phyloP scores from a whole-genome alignment of 2,888 invertebrate genomes.

The Eueremaeus valkanovi region DNA sequence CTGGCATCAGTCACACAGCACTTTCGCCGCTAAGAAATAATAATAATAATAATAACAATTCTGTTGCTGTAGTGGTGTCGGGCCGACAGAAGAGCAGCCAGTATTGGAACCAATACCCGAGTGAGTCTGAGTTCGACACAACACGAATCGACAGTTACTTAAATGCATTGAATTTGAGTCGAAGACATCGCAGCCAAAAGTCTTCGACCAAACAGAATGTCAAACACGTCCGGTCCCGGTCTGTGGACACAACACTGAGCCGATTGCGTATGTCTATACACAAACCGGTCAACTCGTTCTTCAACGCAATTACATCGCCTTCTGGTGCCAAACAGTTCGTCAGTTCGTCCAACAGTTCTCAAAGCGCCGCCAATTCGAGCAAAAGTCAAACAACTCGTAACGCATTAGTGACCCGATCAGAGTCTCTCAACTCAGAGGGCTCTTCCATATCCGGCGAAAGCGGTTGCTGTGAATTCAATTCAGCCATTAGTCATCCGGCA shows the following conservation, averaged over 20 bases:
- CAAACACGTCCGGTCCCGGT: slow-evolving; percentile 32
- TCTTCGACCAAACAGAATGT: background rate
- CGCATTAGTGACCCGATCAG: slow-evolving; percentile 33
- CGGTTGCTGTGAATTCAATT: slow-evolving; percentile 36
- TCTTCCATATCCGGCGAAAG: slow-evolving; percentile 43
- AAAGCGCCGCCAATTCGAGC: background rate
- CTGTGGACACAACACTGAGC: slow-evolving; percentile 36
- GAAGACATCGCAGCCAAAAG: slow-evolving; percentile 16
- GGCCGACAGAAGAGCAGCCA: slow-evolving; percentile 1
- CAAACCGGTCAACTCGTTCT: background rate
- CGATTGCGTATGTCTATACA: slow-evolving; percentile 18
- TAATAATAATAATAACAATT: background rate
- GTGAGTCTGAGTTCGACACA: slow-evolving; percentile 41
- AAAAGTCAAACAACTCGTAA: slow-evolving; percentile 8
- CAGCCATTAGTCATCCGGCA: slow-evolving; percentile 25
- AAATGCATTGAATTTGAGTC: slow-evolving; percentile 24
- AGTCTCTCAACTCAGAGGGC: slow-evolving; percentile 42
- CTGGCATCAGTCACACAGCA: background rate
- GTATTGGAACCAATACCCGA: slow-evolving; percentile 25
- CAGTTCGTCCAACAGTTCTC: background rate
- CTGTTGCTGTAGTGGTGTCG: background rate
- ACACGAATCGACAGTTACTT: slow-evolving; percentile 37
- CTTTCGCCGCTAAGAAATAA: background rate
- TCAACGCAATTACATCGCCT: slow-evolving; percentile 19
- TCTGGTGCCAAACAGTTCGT: slow-evolving; percentile 30